Evolutionary conservation across 1,140 invertebrate species (phyloP), one percentile per base, ranked within the genome.

Genomic region (Ephestia elutella): DNA sequence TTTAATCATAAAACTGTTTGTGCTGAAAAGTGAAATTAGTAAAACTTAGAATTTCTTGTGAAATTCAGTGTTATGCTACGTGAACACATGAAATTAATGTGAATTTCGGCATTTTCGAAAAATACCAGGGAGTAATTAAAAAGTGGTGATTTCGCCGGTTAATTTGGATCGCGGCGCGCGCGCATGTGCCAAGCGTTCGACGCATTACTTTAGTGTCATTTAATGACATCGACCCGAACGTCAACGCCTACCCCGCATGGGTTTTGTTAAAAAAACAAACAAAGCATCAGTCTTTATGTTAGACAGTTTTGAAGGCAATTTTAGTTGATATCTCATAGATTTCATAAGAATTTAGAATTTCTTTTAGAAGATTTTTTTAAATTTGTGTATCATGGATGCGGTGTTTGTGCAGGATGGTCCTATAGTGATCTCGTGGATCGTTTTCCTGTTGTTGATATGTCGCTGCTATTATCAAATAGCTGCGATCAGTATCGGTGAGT

Each of bases 171-270:
- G 66, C 65, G 64, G 65, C 70, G 71, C 74, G 17, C 55, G 74
- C 73, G 77, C 77, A 66, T 72, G 72, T 84, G 82, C 84, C 84
- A 85, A 83, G 72, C 74, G 68, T 65, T 49, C 73, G 65, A 64
- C 62, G 77, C 82, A 85, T 87, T 79, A 81, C 80, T 87, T 66
- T 77, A 71, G 80, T 75, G 84, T 82, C 81, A 80, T 72, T 57
- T 65, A 67, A 75, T 86, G 80, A 82, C 82, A 86, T 71, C 82
- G 78, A 73, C 78, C 80, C 65, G 74, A 70, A 48, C 75, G 63
- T 81, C 74, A 71, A 50, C 75, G 64, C 79, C 74, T 70, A 71
- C 66, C 77, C 79, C 80, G 78, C 77, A 77, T 67, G 54, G 19
- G 44, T 64, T n/a, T 67, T 66, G 57, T 66, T 60, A 65, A 21